Evolutionary conservation across 2,888 invertebrate species (phyloP).

Genomic region (Dolichomitus sp.): DNA sequence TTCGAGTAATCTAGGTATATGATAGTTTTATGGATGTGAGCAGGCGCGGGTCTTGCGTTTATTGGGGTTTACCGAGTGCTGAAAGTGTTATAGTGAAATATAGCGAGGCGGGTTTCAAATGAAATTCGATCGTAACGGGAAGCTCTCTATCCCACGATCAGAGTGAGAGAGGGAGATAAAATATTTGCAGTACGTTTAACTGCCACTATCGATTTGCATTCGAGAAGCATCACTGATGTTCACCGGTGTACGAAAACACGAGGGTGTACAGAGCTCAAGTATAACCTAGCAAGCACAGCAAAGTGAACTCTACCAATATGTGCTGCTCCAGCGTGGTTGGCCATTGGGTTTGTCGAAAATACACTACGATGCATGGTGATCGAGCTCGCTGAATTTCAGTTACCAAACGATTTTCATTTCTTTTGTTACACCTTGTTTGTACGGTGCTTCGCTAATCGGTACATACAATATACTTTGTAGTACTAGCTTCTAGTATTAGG

Average conservation of each 20-base stretch:
- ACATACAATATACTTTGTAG: background rate
- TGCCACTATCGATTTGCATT: constrained; percentile 57
- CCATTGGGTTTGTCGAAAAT: constrained; percentile 29
- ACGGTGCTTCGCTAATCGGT: background rate
- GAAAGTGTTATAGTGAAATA: constrained; percentile 6
- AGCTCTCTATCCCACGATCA: constrained; percentile 15
- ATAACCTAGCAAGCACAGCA: constrained; percentile 1
- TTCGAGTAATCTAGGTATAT: background rate
- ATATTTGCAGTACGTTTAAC: constrained; percentile 63
- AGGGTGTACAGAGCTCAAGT: constrained; percentile 41
- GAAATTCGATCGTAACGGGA: constrained; percentile 44
- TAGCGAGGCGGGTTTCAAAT: constrained; percentile 35
- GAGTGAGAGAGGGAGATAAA: constrained; percentile 13
- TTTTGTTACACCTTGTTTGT: background rate
- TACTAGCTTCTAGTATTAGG: too few species aligned
- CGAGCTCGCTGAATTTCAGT: constrained; percentile 22
- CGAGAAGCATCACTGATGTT: constrained; percentile 44
- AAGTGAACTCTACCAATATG: constrained; percentile 24
- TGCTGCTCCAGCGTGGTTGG: constrained; percentile 2
- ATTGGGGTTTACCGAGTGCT: constrained; percentile 3
- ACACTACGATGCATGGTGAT: constrained; percentile 8
- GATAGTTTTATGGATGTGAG: constrained; percentile 35
- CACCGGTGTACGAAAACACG: constrained; percentile 39
- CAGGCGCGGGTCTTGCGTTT: constrained; percentile 30
- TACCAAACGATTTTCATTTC: constrained; percentile 15